These are phyloP conservation scores for Nemapogon koenigi DNA, from an alignment of 2,888 invertebrate genomes.

Conservation along the genomic window DNA sequence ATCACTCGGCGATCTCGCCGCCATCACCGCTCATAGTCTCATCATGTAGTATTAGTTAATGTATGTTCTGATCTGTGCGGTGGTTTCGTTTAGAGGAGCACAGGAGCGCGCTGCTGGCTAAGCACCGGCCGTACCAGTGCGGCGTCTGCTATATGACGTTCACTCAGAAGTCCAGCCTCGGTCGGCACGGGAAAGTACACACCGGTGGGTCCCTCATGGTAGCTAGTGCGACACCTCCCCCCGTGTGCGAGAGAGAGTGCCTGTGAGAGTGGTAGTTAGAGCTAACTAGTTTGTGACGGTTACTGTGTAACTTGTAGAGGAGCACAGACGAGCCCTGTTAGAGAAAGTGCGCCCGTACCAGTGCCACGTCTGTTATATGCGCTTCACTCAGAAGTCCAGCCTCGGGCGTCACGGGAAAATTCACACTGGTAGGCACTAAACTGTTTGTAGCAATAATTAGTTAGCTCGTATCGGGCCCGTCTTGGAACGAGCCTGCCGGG, in stretches of 20 bases:
- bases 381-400: constrained; percentile 78
- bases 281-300: too few relatives aligned
- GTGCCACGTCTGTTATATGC: constrained; percentile 75
- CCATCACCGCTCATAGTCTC: constrained; percentile 17
- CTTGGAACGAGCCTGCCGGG: constrained; percentile 18
- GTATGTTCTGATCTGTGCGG: constrained; percentile 34
- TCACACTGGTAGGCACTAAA: constrained; percentile 70
- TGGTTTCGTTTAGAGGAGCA: constrained; percentile 56
- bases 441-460: constrained; percentile 46
- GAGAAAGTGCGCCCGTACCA: constrained; percentile 72
- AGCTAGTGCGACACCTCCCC: constrained; percentile 19
- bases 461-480: constrained; percentile 35
- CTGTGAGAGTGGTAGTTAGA: constrained; percentile 31
- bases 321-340: constrained; percentile 67
- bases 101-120: constrained; percentile 53
- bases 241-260: too few relatives aligned
- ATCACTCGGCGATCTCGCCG: constrained; percentile 21
- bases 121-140: constrained; percentile 68
- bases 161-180: constrained; percentile 72
- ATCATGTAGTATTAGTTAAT: too few relatives aligned
- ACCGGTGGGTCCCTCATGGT: constrained; percentile 59
- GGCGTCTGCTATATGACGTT: constrained; percentile 70
- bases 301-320: constrained; percentile 63
- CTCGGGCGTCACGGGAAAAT: constrained; percentile 76
- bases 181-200: constrained; percentile 72